phyloP scores from a whole-genome alignment of 2,113 vertebrate species.

The Trematocara macrostoma region DNA sequence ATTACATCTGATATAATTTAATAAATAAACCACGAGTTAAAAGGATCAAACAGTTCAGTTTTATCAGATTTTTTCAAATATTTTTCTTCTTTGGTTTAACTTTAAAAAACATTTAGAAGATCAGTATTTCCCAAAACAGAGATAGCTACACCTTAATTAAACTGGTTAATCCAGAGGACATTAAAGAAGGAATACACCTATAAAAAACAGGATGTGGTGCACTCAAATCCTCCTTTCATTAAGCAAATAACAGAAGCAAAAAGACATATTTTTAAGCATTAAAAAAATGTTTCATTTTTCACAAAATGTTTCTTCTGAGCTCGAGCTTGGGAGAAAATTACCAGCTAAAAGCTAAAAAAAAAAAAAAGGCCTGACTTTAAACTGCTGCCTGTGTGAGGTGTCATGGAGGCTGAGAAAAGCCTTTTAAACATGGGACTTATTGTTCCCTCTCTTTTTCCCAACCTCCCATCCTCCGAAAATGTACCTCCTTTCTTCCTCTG shows the following conservation, averaged over 20 bases:
- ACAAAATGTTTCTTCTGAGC: conserved; percentile 19
- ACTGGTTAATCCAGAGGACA: neutral
- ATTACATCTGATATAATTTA: neutral
- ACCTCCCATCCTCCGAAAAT: conserved; percentile 75
- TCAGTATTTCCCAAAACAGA: neutral
- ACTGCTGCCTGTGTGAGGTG: conserved; percentile 54
- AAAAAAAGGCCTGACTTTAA: conserved; percentile 32
- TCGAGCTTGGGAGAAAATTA: neutral
- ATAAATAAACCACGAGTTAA: neutral
- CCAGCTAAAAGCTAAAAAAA: neutral
- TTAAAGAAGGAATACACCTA: neutral
- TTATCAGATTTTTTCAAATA: neutral
- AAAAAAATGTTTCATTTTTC: neutral
- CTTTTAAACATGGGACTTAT: conserved; percentile 69
- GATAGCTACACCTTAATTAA: neutral
- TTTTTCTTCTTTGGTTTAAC: neutral
- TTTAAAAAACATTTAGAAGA: neutral
- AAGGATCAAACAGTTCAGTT: neutral
- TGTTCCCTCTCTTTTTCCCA: conserved; percentile 57
- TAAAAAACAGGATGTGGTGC: neutral
- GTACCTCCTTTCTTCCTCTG: conserved; percentile 78
- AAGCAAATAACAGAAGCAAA: neutral
- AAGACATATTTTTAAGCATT: neutral
- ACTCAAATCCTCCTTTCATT: neutral
- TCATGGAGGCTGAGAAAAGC: conserved; percentile 54